phyloP scores from a whole-genome alignment of 2,888 invertebrate genomes.

The Leucoma salicis region DNA sequence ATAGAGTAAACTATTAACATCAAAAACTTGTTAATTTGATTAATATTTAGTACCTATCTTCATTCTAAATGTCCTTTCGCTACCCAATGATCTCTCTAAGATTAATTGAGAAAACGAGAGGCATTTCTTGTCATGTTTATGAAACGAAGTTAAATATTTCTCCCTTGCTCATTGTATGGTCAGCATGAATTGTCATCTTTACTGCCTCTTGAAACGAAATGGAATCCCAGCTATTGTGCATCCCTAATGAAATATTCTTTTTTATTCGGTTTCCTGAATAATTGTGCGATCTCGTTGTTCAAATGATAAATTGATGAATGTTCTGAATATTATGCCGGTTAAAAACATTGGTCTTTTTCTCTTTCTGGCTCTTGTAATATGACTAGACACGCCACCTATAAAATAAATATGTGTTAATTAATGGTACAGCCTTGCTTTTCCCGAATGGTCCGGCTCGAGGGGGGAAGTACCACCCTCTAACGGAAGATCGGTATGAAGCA shows the following conservation, averaged over 20 bases:
- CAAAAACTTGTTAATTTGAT: too few species aligned
- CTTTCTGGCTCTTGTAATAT: too few species aligned
- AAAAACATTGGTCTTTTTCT: too few species aligned
- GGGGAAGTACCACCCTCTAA: too few species aligned
- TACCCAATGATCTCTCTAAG: conserved; percentile 16
- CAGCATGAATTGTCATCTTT: conserved; percentile 23
- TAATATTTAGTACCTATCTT: too few species aligned
- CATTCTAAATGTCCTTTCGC: not conserved
- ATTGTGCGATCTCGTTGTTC: not conserved
- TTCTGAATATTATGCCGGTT: too few species aligned
- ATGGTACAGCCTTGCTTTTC: too few species aligned
- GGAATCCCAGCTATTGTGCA: conserved; percentile 8
- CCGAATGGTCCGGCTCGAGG: too few species aligned
- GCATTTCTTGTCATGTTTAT: conserved; percentile 28
- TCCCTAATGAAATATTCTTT: conserved; percentile 14
- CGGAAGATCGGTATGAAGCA: too few species aligned
- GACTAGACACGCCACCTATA: too few species aligned
- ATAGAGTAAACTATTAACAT: too few species aligned
- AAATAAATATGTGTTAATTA: too few species aligned
- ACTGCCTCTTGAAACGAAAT: conserved; percentile 11
- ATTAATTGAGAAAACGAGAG: conserved; percentile 35
- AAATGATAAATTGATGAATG: not conserved
- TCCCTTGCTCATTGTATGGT: conserved; percentile 26
- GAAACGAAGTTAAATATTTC: conserved; percentile 11
- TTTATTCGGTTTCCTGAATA: not conserved